Evolutionary conservation across 1,140 invertebrate species (phyloP).

Genomic region (Branchinecta lynchi): DNA sequence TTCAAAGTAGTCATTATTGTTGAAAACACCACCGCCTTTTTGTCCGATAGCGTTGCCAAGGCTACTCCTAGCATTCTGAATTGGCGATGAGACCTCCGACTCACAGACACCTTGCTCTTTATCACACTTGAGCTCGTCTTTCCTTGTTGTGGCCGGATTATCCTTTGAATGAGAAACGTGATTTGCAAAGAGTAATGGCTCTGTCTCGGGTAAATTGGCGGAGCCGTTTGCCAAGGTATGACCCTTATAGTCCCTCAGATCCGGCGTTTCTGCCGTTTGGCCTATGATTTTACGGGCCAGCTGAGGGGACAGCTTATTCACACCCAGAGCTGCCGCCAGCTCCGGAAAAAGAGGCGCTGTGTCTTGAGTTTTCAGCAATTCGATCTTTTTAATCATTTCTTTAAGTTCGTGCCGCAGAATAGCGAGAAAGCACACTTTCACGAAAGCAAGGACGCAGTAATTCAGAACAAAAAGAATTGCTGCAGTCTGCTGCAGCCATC

Average conservation of each 20-base stretch:
- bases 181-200: neutral
- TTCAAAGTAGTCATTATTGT: constrained; percentile 12
- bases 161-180: neutral
- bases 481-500: constrained; percentile 57
- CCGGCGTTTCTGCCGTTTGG: neutral
- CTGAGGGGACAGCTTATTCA: constrained; percentile 14
- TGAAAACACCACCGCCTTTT: neutral
- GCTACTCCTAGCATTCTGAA: neutral
- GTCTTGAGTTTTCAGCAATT: constrained; percentile 31
- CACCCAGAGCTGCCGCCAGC: constrained; percentile 26
- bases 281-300: neutral
- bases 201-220: neutral
- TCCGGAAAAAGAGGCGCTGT: constrained; percentile 26
- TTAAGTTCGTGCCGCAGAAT: constrained; percentile 66
- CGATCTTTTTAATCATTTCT: constrained; percentile 81
- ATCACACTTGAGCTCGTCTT: neutral
- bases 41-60: neutral
- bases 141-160: neutral
- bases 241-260: neutral
- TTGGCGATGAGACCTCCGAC: no score
- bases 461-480: constrained; percentile 67
- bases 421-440: constrained; percentile 74
- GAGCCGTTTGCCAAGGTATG: neutral
- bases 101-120: neutral
- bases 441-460: constrained; percentile 74